Conservation (phyloP, 2,888 invertebrate species). For the Pristionchus maxplancki region DNA sequence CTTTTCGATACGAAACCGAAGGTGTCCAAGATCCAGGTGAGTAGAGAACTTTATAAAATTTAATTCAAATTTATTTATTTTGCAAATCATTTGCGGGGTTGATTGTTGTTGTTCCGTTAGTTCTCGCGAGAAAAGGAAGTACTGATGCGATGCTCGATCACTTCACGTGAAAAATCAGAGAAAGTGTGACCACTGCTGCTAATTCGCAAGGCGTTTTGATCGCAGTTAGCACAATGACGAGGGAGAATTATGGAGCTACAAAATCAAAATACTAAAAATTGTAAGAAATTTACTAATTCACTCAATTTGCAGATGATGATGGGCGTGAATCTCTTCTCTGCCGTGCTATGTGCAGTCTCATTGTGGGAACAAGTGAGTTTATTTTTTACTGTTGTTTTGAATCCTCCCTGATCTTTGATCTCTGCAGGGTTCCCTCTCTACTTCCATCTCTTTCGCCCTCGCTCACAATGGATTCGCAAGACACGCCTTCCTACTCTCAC, state of each 20-base stretch:
- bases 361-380: conserved; percentile 83
- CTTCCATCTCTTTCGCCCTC: conserved; percentile 64
- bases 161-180: background rate
- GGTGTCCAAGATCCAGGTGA: conserved; percentile 70
- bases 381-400: background rate
- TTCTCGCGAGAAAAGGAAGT: background rate
- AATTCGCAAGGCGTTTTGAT: background rate
- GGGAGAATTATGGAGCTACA: background rate
- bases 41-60: background rate
- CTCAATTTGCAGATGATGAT: conserved; percentile 90
- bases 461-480: conserved; percentile 67
- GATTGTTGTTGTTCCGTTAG: background rate
- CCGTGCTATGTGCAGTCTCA: conserved; percentile 89
- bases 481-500: conserved; percentile 71
- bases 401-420: background rate
- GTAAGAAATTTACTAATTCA: background rate
- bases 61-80: background rate
- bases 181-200: background rate
- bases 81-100: too few species aligned
- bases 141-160: background rate
- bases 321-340: conserved; percentile 94
- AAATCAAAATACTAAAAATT: background rate
- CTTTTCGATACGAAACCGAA: conserved; percentile 83
- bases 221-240: background rate
- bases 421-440: conserved; percentile 43